Base-by-base conservation (phyloP, 2,113 vertebrate species). In the human (Homo sapiens) region DNA sequence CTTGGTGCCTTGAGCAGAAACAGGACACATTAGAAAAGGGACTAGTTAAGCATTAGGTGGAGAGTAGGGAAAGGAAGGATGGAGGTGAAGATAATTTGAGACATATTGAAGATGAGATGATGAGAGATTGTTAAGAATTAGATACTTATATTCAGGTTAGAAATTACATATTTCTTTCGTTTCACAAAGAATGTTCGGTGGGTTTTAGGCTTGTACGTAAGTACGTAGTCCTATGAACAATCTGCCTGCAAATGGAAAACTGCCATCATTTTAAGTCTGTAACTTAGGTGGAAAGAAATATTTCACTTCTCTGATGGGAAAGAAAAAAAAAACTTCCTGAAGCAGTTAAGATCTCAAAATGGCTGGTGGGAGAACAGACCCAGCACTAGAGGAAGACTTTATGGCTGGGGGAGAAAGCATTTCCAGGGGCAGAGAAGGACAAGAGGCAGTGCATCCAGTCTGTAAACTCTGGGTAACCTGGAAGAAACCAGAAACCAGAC, bases 401-500 rank as follows among this genome's bases (percentile, higher is more conserved):
- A 3, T 13, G 38, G 27, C n/a, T 38, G 35, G 43, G 1, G 6
- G 23, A 14, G 7, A 38, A 14, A 64, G 40, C 68, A 57, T 59
- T 55, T 38, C 25, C 32, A 30, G 66, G 59, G 80, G 3, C 8
- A 52, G 45, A 76, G 32, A 59, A 25, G 76, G 68, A 18, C 35
- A n/a, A 64, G 55, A 72, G 43, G 38, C 83, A 50, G 55, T 20
- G 0, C 2, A 1, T 40, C 64, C 35, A 20, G 30, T 48, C 81
- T 4, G 45, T 98, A 96, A 98, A 98, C 97, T 97, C 90, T 89
- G 90, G 40, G 64, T 97, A 96, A 96, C 97, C 97, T 95, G 94
- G 88, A 23, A 73, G 97, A 96, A 98, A 98, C 81, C 91, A 91
- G 98, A 98, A 93, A 97, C 97, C 97, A 95, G 81, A 85, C 88